Base-by-base conservation (phyloP, 2,113 vertebrate genomes). In the Etheostoma spectabile region DNA sequence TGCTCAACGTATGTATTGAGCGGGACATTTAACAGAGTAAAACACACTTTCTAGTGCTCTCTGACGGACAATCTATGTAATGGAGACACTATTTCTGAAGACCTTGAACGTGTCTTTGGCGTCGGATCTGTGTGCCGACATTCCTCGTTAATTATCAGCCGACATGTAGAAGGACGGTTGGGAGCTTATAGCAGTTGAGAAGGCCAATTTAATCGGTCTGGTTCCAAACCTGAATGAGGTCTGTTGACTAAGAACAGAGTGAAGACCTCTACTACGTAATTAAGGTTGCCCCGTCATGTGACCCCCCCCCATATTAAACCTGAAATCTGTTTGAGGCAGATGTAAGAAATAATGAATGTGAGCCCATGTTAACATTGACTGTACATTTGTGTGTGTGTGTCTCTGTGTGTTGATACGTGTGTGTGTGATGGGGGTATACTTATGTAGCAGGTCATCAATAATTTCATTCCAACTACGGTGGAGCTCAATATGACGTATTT, bases 181-280 rank as follows among this genome's bases (percentile, higher is more conserved):
- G 6, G 11, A 67, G 13, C 18, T 5, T n/a, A 3, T 12, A 22
- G 18, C 15, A 0, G 19, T n/a, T 30, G 18, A 30, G 33, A 6
- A 35, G 21, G 1, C 27, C 7, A 45, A 27, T 21, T n/a, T 1
- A 46, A 46, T 24, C 0, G 1, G 18, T 46, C 66, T 46, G 3
- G 13, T 46, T 60, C 6, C 21, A 35, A 21, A 67, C 15, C 27
- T 8, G 4, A 35, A 24, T 38, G 1, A 11, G 21, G 14, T 59
- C 14, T 0, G 3, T 67, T n/a, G 8, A 46, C 22, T 8, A 48
- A 19, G 24, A 56, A 16, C 21, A 30, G 52, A 56, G 18, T 0
- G 64, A 74, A 72, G 59, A 86, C 69, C 70, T 79, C 60, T 65
- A 79, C 59, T 60, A 21, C 5, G 4, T 18, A 68, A 18, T 1